These are phyloP conservation scores for Sycophaga agraensis DNA, from an alignment of 1,140 invertebrate species.

Conservation along the genomic window DNA sequence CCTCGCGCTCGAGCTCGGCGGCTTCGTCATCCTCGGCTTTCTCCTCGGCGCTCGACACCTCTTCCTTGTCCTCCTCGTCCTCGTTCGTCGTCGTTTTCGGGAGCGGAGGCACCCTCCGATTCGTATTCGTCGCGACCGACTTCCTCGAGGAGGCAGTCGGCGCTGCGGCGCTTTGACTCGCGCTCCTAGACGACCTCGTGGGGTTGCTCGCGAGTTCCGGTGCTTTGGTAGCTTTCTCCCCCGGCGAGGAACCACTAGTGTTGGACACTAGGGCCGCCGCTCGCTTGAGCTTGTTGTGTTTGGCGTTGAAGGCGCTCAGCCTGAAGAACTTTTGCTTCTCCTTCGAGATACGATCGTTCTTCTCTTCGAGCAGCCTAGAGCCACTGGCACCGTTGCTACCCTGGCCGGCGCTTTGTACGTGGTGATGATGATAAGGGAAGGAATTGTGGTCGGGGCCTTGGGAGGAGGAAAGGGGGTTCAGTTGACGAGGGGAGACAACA, in stretches of 20 bases:
- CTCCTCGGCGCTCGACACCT: conserved; percentile 24
- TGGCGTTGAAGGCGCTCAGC: conserved; percentile 70
- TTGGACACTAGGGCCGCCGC: conserved; percentile 37
- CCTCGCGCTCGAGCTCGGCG: conserved; percentile 42
- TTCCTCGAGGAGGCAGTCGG: conserved; percentile 33
- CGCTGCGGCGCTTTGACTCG: background rate
- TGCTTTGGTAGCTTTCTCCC: no score
- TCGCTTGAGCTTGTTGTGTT: conserved; percentile 56
- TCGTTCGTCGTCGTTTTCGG: conserved; percentile 34
- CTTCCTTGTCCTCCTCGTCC: conserved; percentile 35
- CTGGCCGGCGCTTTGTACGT: background rate
- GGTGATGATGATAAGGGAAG: conserved; percentile 42
- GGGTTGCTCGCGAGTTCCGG: background rate
- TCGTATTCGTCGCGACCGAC: conserved; percentile 1
- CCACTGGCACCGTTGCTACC: conserved; percentile 33
- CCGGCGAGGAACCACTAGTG: background rate
- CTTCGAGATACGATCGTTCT: conserved; percentile 76
- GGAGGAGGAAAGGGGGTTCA: conserved; percentile 52
- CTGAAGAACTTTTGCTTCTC: conserved; percentile 85
- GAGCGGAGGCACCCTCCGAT: conserved; percentile 14
- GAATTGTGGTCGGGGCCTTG: conserved; percentile 42
- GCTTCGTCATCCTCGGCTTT: conserved; percentile 48
- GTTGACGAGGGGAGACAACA: conserved; percentile 59
- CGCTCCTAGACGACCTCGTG: background rate
- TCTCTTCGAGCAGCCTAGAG: conserved; percentile 60